Base-by-base conservation (phyloP, 37 sponge, comb jelly and placozoan species). In the Beroe forskalii region DNA sequence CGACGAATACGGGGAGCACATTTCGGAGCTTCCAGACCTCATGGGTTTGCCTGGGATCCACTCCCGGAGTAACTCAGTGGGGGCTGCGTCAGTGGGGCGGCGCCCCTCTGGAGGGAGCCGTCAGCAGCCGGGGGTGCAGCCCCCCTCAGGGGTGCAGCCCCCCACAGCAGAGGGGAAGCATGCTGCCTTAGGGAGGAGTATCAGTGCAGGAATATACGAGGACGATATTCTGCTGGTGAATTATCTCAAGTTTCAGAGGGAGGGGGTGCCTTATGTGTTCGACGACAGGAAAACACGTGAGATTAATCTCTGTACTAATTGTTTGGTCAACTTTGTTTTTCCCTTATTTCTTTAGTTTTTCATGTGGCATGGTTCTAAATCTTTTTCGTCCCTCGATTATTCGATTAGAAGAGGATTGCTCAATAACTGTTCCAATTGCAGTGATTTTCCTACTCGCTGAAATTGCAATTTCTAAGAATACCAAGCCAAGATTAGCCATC, bases 271-370 rank as follows among this genome's bases (percentile, higher is more conserved):
- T 1, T 80, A 80, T 43, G 86, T 80, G 86, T 80, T 80, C 86
- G 86, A 80, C 55, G 86, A 80, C 42, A 32, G 86, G 27, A 80
- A 80, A 80, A 80, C 86, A 80, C 86, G 86, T 69, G 32, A 69
- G 19, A 48, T 17, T 48, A 12, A 48, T 48, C 12, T 17, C 55
- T 48, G n/a, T n/a, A n/a, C n/a, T n/a, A n/a, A n/a, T n/a, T n/a
- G n/a, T n/a, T n/a, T n/a, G n/a, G n/a, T n/a, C n/a, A n/a, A n/a
- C n/a, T n/a, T n/a, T n/a, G n/a, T n/a, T n/a, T n/a, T n/a, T n/a
- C n/a, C n/a, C n/a, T n/a, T n/a, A n/a, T n/a, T n/a, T n/a, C n/a
- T n/a, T n/a, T n/a, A n/a, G n/a, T n/a, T n/a, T n/a, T n/a, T n/a
- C n/a, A n/a, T n/a, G n/a, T n/a, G n/a, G n/a, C n/a, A n/a, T n/a